Percentiles rank a stretch among this genome's conserved stretches.
phyloP scores from a whole-genome alignment of 2,113 vertebrate genomes.

The Orthonyx spaldingii region DNA sequence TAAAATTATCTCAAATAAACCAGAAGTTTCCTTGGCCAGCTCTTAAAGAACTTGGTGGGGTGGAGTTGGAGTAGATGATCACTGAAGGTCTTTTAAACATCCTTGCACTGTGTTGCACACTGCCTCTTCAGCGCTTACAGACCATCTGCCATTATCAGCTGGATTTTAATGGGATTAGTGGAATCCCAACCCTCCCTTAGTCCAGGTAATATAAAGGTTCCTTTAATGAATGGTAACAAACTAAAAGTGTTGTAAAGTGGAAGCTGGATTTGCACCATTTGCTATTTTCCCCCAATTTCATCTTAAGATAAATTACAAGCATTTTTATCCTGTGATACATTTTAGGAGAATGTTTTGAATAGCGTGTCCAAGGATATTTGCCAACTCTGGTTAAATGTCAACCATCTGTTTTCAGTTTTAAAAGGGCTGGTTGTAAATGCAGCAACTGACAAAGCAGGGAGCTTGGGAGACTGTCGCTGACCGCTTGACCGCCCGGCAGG shows the following conservation, averaged over 20 bases:
- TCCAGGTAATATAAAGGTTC: background rate
- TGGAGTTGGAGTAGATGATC: background rate
- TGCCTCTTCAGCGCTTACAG: background rate
- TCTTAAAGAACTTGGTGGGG: background rate
- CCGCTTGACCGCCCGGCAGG: no score
- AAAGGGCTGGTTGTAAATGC: background rate
- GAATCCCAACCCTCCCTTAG: background rate
- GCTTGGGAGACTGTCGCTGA: no score
- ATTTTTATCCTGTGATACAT: background rate
- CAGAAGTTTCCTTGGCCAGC: background rate
- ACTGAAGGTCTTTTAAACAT: background rate
- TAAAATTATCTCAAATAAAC: background rate
- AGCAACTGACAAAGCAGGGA: background rate
- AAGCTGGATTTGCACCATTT: background rate
- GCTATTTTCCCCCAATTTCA: background rate
- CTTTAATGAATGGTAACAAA: background rate
- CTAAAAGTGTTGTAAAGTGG: background rate
- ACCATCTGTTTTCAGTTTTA: background rate
- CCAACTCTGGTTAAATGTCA: background rate
- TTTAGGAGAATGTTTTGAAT: background rate
- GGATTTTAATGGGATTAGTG: background rate
- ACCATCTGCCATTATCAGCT: background rate
- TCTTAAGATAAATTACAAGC: background rate
- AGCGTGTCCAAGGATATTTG: background rate
- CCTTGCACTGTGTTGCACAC: background rate